These are phyloP conservation scores for Caenorhabditis angaria DNA, from an alignment of 2,888 invertebrate genomes.

Conservation along the genomic window DNA sequence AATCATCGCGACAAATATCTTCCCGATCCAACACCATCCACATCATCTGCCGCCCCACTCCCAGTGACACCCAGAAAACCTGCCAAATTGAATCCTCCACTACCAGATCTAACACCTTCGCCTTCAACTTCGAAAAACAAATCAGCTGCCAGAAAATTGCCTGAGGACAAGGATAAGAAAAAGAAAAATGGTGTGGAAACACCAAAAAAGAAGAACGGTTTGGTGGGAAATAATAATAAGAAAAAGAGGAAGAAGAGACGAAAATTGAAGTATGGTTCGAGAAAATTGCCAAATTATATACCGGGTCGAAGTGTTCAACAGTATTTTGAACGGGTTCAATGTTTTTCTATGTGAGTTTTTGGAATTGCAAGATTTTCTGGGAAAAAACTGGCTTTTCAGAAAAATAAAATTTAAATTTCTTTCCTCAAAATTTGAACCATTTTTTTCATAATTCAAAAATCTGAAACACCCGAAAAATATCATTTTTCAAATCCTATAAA, in stretches of 20 bases:
- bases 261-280: conserved; percentile 10
- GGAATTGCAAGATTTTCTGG: background rate
- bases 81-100: background rate
- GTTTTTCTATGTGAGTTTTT: conserved; percentile 33
- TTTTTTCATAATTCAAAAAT: no score
- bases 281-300: conserved; percentile 20
- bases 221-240: background rate
- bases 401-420: background rate
- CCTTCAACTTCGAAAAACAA: background rate
- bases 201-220: background rate
- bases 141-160: background rate
- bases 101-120: background rate
- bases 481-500: conserved; percentile 1
- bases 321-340: conserved; percentile 38
- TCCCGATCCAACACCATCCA: background rate
- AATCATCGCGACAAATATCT: conserved; percentile 3
- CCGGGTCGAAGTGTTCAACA: conserved; percentile 21
- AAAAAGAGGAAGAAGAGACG: conserved; percentile 12
- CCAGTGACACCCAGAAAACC: background rate
- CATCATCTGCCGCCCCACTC: background rate
- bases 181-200: background rate
- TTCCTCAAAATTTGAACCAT: no score
- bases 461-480: background rate
- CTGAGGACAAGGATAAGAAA: background rate
- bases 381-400: background rate